Evolutionary conservation across 2,113 vertebrate species (phyloP), one percentile per base, ranked within the genome.

Genomic region (Orcinus orca): DNA sequence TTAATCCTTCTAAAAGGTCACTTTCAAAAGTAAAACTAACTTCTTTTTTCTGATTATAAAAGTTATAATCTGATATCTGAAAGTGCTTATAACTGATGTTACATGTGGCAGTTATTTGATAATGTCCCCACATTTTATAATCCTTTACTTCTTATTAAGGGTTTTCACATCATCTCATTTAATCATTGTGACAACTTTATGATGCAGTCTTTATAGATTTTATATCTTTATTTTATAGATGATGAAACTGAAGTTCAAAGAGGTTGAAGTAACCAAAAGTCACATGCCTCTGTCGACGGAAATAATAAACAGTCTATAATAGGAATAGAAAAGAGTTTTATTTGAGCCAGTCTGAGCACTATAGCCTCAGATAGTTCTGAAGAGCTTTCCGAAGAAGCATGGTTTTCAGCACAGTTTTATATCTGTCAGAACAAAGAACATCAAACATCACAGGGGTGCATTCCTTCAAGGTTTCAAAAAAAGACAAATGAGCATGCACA

Each of bases 161-260:
- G 9, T 62, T 96, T 93, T 94, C 67, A 93, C 1, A 82, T 74
- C 65, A 50, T 94, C 62, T 77, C 33, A 50, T 81, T 77, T 67
- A 44, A 91, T 85, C 50, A 41, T 93, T 92, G 7, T 68, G 50
- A 94, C 67, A 85, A 50, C 31, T 53, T 50, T 55, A 15, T 68
- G 23, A 86, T 55, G 13, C 8, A 73, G 36, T 88, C 82, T 55
- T 86, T n/a, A 29, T 62, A 62, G 60, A 62, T 18, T 88, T 29
- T 65, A 29, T 31, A 31, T 84, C 47, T 85, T 76, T 93, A 67
- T 95, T 95, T 71, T 88, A 62, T 47, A 31, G 29, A 79, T 68
- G 33, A 90, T 70, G 33, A 95, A 88, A 93, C 38, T 67, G n/a
- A 96, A 80, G n/a, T 53, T 80, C 53, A 90, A 67, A 97, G 92